Conservation (phyloP, 2,113 vertebrate genomes). For the Bos indicus region DNA sequence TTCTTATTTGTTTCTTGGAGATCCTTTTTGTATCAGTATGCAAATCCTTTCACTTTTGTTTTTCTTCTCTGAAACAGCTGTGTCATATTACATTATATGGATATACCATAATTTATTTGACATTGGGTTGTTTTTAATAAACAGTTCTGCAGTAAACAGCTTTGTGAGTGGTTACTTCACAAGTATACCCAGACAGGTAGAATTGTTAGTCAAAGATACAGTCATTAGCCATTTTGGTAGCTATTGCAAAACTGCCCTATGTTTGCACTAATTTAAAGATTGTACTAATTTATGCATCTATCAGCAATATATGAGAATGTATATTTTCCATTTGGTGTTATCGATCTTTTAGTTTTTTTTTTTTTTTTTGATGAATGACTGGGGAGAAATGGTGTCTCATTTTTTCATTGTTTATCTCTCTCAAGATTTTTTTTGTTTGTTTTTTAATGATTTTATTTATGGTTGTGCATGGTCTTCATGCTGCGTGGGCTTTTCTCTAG, state of each 20-base stretch:
- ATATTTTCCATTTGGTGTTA: neutral
- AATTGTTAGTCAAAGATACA: neutral
- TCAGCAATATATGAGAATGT: neutral
- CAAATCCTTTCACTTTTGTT: neutral
- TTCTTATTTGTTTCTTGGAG: neutral
- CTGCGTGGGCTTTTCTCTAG: no score
- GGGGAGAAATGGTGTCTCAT: neutral
- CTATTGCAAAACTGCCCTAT: neutral
- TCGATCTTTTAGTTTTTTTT: neutral
- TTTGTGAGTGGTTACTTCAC: neutral
- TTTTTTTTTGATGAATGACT: neutral
- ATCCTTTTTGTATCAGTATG: neutral
- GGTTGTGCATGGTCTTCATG: no score
- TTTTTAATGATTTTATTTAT: no score
- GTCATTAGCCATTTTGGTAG: neutral
- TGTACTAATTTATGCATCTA: neutral
- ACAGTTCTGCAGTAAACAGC: neutral
- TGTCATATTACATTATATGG: neutral
- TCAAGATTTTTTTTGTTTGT: neutral
- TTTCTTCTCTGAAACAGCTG: neutral
- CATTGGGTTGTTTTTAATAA: neutral
- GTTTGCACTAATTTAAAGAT: neutral
- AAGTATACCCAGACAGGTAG: neutral
- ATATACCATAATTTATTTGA: neutral
- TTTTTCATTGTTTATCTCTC: neutral